A percentile compares a stretch with the other conserved stretches of the same genome.
phyloP scores from a whole-genome alignment of 2,888 invertebrate species.

The Dynastes grantii region DNA sequence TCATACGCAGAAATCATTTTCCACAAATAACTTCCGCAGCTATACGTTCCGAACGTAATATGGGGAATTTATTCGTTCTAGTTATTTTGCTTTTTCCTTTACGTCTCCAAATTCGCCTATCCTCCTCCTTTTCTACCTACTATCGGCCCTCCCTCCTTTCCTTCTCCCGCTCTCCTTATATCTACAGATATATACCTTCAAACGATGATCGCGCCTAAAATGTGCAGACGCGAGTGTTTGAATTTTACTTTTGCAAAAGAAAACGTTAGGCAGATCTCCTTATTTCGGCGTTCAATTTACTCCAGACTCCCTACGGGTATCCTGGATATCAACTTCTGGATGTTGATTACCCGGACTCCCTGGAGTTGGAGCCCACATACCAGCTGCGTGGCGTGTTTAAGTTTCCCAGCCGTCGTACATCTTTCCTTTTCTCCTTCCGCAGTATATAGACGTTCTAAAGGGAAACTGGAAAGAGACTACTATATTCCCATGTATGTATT shows the following conservation, averaged over 20 bases:
- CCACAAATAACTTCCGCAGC: not conserved
- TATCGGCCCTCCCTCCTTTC: not conserved
- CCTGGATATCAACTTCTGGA: conserved; percentile 57
- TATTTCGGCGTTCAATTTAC: conserved; percentile 61
- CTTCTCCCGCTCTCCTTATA: not conserved
- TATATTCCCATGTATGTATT: not conserved
- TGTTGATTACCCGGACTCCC: conserved; percentile 59
- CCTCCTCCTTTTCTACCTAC: not conserved
- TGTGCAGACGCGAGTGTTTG: conserved; percentile 43
- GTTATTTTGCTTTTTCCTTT: not conserved
- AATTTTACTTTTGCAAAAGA: conserved; percentile 36
- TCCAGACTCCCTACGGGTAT: conserved; percentile 58
- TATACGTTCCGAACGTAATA: not conserved
- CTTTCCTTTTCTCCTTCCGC: not conserved
- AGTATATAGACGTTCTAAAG: not conserved
- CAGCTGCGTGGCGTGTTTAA: conserved; percentile 42
- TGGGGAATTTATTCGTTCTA: not conserved
- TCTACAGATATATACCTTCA: not conserved
- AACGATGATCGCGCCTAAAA: conserved; percentile 29
- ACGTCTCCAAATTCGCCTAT: not conserved
- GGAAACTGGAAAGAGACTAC: not conserved
- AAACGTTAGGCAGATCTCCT: conserved; percentile 51
- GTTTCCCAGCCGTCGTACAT: conserved; percentile 34
- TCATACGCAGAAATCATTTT: not conserved
- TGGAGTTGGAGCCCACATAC: conserved; percentile 48